Percentiles rank a stretch among this genome's conserved stretches.
Evolutionary conservation across 1,140 invertebrate genomes (phyloP).

Genomic region (Ips nitidus): DNA sequence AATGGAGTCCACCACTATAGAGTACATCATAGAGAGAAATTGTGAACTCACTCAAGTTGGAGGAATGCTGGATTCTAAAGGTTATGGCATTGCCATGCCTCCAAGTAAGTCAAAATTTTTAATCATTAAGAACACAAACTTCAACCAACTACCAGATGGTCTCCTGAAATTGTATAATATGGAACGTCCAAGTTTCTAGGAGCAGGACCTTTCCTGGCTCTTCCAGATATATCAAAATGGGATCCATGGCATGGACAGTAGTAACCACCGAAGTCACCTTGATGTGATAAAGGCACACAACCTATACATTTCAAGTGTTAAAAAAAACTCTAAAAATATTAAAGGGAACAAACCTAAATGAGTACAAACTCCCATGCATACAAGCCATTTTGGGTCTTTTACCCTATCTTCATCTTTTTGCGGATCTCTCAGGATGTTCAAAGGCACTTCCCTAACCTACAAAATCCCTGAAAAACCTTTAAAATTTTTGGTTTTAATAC

Average conservation of each 20-base stretch:
- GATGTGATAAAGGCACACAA: conserved; percentile 91
- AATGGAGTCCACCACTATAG: conserved; percentile 92
- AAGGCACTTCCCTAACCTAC: conserved; percentile 59
- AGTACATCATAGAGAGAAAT: conserved; percentile 88
- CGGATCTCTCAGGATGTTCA: conserved; percentile 82
- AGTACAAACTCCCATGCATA: conserved; percentile 92
- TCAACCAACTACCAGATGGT: conserved; percentile 76
- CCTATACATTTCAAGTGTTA: conserved; percentile 55
- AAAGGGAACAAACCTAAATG: conserved; percentile 89
- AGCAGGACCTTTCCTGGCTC: conserved; percentile 96
- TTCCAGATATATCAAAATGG: conserved; percentile 95
- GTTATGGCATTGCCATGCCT: conserved; percentile 91
- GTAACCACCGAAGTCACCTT: conserved; percentile 91
- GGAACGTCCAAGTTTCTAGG: conserved; percentile 97
- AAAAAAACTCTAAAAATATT: conserved; percentile 2
- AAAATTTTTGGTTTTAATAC: not conserved
- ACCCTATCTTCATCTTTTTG: conserved; percentile 80
- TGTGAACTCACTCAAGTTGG: conserved; percentile 90
- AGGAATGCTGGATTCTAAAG: conserved; percentile 87
- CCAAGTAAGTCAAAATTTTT: conserved; percentile 67
- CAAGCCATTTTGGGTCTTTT: conserved; percentile 84
- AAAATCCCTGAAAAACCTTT: conserved; percentile 15
- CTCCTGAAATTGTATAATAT: conserved; percentile 68
- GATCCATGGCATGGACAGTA: conserved; percentile 99
- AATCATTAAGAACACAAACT: not conserved